Conservation (phyloP, 2,888 invertebrate genomes). For the Oscheius sp. region DNA sequence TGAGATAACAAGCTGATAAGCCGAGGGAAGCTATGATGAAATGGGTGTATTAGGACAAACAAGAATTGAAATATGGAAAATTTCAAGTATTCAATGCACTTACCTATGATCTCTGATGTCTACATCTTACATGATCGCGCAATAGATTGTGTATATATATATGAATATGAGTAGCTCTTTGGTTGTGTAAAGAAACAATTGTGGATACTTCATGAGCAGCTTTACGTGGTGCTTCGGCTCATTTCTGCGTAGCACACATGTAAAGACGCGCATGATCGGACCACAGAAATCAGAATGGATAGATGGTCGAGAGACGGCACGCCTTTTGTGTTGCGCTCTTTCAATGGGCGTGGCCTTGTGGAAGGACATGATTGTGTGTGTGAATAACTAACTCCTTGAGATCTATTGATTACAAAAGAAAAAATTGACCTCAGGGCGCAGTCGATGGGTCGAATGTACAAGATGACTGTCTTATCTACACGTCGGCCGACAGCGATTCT, state of each 20-base stretch:
- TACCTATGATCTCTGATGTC: no score
- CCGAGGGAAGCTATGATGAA: no score
- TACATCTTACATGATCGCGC: no score
- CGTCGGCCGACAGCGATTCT: background rate
- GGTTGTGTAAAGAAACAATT: background rate
- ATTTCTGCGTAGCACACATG: slow-evolving; percentile 39
- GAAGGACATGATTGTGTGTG: slow-evolving; percentile 14
- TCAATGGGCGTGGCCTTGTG: slow-evolving; percentile 26
- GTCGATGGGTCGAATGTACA: background rate
- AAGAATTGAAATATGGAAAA: no score
- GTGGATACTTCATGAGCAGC: slow-evolving; percentile 39
- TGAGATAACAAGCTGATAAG: no score
- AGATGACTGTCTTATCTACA: background rate
- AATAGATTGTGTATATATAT: no score
- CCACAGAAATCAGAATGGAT: background rate
- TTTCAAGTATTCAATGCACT: no score
- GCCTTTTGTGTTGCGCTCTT: slow-evolving; percentile 14
- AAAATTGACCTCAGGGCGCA: background rate
- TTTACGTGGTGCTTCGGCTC: slow-evolving; percentile 52
- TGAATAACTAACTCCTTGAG: background rate
- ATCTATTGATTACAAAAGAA: background rate
- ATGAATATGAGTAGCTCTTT: no score
- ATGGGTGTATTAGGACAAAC: no score
- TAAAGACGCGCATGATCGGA: slow-evolving; percentile 33
- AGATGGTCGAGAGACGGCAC: slow-evolving; percentile 3